Evolutionary conservation across 2,797 vertebrate genomes (phyloP).

Genomic region (Phaenicophaeus curvirostris): DNA sequence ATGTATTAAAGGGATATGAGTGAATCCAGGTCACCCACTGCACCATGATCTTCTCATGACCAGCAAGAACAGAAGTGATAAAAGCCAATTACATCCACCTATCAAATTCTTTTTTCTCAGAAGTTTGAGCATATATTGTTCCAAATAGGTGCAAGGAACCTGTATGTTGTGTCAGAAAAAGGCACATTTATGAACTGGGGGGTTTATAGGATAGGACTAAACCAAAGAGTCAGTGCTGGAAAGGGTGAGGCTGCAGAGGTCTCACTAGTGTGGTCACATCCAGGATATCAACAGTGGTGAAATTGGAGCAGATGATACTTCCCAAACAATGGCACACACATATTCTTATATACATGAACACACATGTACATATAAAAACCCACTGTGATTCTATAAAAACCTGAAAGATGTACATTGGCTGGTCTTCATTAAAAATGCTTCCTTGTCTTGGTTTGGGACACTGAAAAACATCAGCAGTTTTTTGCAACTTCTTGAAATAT

Average conservation of each 20-base stretch:
- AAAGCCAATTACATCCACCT: not conserved
- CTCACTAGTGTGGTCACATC: not conserved
- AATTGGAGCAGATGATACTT: not conserved
- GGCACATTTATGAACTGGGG: not conserved
- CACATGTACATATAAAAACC: not conserved
- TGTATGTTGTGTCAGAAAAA: not conserved
- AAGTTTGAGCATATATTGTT: not conserved
- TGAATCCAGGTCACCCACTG: not conserved
- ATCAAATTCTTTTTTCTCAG: not conserved
- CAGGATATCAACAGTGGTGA: not conserved
- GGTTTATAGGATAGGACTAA: not conserved
- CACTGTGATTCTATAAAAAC: not conserved
- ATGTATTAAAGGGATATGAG: not conserved
- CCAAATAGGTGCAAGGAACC: not conserved
- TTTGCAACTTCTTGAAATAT: constrained; percentile 42
- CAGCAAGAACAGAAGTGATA: not conserved
- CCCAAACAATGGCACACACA: not conserved
- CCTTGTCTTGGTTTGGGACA: not conserved
- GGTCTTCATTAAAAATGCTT: not conserved
- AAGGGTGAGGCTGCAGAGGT: not conserved
- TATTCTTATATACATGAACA: not conserved
- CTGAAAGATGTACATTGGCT: not conserved
- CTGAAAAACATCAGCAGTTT: not conserved
- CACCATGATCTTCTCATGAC: not conserved
- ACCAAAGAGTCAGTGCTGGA: not conserved